Percentiles rank a stretch among this genome's conserved stretches.
These are phyloP conservation scores for Stichodactyla helianthus DNA, from an alignment of 64 coral and sea anemone species.

Conservation along the genomic window DNA sequence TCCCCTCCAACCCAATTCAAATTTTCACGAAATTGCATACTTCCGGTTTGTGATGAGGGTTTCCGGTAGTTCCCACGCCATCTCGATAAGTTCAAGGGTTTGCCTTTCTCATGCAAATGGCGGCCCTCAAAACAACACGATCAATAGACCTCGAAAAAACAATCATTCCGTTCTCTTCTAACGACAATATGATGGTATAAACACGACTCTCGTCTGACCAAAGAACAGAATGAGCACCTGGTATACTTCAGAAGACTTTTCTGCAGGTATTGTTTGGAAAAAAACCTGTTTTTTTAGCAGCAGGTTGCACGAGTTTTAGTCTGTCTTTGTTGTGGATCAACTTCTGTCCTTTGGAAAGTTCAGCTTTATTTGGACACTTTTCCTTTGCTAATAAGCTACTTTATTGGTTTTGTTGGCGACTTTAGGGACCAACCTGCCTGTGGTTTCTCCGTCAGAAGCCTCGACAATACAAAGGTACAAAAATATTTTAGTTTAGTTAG, in stretches of 20 bases:
- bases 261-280: constrained; percentile 33
- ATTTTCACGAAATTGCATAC: background rate
- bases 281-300: background rate
- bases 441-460: constrained; percentile 4
- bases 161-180: background rate
- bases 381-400: background rate
- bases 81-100: background rate
- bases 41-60: background rate
- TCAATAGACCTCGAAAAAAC: background rate
- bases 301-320: background rate
- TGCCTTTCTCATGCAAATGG: constrained; percentile 3
- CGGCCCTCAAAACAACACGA: background rate
- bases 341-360: background rate
- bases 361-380: background rate
- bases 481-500: background rate
- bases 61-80: constrained; percentile 22
- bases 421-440: constrained; percentile 23
- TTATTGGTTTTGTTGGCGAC: background rate
- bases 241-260: constrained; percentile 34
- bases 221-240: constrained; percentile 52
- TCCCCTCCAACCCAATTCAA: too few species aligned
- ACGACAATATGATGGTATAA: background rate
- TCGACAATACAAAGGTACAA: constrained; percentile 9
- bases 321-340: background rate
- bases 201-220: background rate